Conservation (phyloP, 2,113 vertebrate species). For the Daboia siamensis region DNA sequence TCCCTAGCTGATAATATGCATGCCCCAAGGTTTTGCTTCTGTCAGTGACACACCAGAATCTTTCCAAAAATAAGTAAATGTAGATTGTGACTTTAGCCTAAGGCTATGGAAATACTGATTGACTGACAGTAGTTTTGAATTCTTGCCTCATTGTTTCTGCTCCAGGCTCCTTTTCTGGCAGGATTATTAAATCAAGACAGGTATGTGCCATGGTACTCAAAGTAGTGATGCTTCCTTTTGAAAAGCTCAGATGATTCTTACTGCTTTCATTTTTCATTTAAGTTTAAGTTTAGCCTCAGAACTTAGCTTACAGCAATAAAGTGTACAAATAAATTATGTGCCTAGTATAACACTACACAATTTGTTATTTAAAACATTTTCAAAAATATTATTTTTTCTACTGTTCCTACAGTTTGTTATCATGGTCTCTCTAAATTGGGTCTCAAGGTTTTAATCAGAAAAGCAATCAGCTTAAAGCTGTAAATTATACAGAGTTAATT, state of each 20-base stretch:
- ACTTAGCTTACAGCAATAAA: constrained; percentile 16
- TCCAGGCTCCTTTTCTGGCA: constrained; percentile 36
- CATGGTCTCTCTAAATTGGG: background rate
- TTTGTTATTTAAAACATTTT: constrained; percentile 9
- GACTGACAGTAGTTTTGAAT: constrained; percentile 55
- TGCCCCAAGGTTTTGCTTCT: constrained; percentile 13
- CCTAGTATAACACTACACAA: background rate
- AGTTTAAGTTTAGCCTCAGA: constrained; percentile 38
- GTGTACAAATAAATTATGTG: background rate
- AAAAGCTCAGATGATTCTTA: constrained; percentile 37
- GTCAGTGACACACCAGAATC: background rate
- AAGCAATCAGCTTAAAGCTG: background rate
- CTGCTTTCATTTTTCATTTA: constrained; percentile 59
- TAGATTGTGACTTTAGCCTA: constrained; percentile 13
- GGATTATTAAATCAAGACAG: constrained; percentile 55
- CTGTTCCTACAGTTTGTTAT: background rate
- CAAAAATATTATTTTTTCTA: background rate
- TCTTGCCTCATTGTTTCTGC: constrained; percentile 40
- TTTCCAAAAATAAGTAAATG: constrained; percentile 35
- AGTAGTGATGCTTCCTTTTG: constrained; percentile 15
- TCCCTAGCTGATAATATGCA: background rate
- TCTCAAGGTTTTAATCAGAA: background rate
- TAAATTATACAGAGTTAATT: background rate
- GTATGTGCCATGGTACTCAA: constrained; percentile 34
- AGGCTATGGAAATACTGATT: constrained; percentile 42